These are phyloP conservation scores for Drosophila subpulchrella DNA, from an alignment of 1,140 invertebrate species.

Conservation along the genomic window DNA sequence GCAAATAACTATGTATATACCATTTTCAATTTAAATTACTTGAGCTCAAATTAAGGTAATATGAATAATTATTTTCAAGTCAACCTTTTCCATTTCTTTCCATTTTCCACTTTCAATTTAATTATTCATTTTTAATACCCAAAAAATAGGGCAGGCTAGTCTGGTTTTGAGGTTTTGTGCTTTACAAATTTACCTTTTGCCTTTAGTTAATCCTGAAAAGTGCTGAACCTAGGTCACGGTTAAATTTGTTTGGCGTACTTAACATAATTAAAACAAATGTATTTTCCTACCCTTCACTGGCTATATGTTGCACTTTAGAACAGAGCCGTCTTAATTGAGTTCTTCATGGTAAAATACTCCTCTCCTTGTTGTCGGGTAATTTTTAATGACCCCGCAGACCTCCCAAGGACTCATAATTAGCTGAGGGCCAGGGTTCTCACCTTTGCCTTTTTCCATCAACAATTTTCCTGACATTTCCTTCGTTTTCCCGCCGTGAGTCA, in stretches of 20 bases:
- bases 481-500: constrained; percentile 25
- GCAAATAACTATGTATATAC: too few relatives aligned
- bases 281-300: constrained; percentile 1
- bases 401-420: constrained; percentile 7
- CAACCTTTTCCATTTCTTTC: too few relatives aligned
- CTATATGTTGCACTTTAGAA: neutral
- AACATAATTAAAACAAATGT: constrained; percentile 8
- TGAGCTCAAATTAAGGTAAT: neutral
- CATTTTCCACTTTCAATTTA: neutral
- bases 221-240: neutral
- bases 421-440: neutral
- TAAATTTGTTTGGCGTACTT: neutral
- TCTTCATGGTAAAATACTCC: neutral
- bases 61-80: too few relatives aligned
- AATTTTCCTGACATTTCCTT: neutral
- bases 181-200: neutral
- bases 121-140: neutral
- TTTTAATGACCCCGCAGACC: constrained; percentile 2
- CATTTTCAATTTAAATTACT: neutral
- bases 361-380: neutral
- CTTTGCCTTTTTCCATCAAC: neutral
- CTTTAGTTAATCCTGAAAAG: neutral
- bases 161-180: neutral
- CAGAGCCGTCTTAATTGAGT: constrained; percentile 14
- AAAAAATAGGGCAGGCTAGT: neutral